phyloP scores from a whole-genome alignment of 37 sponge, comb jelly and placozoan genomes.

The Crambe crambe region DNA sequence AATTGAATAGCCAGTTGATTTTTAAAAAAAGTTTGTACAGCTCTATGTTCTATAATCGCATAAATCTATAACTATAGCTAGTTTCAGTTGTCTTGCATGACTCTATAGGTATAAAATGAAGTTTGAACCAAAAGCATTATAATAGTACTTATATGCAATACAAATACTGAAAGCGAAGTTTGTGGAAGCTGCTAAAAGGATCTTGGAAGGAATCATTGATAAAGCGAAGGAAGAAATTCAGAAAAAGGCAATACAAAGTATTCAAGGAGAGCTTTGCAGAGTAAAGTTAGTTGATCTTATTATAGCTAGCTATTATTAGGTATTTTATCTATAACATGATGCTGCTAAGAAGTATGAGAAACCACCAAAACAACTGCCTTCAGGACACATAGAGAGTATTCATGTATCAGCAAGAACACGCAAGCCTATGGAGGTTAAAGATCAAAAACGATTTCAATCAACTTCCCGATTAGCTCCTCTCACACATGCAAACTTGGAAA shows the following conservation, averaged over 20 bases:
- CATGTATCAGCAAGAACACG: background rate
- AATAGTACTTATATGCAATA: too few species aligned
- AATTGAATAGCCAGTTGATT: too few species aligned
- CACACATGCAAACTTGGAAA: background rate
- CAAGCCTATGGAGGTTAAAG: background rate
- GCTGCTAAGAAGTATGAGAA: slow-evolving; percentile 6
- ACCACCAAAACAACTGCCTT: background rate
- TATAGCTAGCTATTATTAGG: background rate
- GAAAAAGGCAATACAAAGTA: background rate
- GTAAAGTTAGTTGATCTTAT: background rate
- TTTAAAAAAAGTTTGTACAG: too few species aligned
- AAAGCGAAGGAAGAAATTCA: background rate
- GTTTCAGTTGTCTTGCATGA: too few species aligned
- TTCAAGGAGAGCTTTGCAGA: background rate
- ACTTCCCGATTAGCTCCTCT: background rate
- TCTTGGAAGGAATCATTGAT: too few species aligned
- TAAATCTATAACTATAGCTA: too few species aligned
- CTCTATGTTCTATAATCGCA: too few species aligned
- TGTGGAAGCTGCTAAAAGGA: too few species aligned
- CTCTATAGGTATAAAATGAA: too few species aligned
- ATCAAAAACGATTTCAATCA: background rate
- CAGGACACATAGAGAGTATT: background rate
- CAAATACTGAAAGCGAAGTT: too few species aligned
- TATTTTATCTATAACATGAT: background rate
- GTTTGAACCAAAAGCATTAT: too few species aligned